A percentile compares a stretch with the other conserved stretches of the same genome.
Evolutionary conservation across 2,113 vertebrate genomes (phyloP).

Genomic region (Ctenomys sociabilis): DNA sequence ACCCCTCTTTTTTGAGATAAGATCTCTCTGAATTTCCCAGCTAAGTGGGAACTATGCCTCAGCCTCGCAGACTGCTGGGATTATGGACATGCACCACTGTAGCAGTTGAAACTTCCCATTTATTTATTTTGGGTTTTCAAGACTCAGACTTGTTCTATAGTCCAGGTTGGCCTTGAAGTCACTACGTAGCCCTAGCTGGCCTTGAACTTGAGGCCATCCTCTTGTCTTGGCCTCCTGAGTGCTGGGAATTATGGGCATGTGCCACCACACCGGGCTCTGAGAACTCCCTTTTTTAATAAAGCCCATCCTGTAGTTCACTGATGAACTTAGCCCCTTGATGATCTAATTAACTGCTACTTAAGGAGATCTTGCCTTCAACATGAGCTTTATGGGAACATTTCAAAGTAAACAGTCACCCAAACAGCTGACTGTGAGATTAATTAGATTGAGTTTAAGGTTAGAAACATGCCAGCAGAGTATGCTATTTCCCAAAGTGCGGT

Average conservation of each 20-base stretch:
- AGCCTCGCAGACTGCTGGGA: background rate
- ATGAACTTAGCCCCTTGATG: background rate
- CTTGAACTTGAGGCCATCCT: background rate
- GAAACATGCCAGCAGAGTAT: slow-evolving; percentile 27
- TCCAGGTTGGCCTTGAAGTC: background rate
- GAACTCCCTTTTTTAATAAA: background rate
- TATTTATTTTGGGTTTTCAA: background rate
- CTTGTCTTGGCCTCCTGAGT: background rate
- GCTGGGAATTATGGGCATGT: background rate
- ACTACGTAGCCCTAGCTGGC: background rate
- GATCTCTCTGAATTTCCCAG: background rate
- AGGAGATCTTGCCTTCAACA: background rate
- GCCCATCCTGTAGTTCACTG: background rate
- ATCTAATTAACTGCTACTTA: background rate
- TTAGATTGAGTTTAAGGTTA: slow-evolving; percentile 32
- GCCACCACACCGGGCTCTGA: background rate
- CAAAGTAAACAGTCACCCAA: slow-evolving; percentile 5
- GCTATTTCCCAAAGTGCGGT: slow-evolving; percentile 12
- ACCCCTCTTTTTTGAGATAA: background rate
- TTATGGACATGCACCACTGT: background rate
- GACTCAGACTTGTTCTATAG: background rate
- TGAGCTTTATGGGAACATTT: background rate
- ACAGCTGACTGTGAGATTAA: background rate
- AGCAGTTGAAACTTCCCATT: background rate
- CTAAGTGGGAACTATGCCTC: background rate